Evolutionary conservation across 2,797 vertebrate species (phyloP).

Genomic region (Acanthurus lineatus): DNA sequence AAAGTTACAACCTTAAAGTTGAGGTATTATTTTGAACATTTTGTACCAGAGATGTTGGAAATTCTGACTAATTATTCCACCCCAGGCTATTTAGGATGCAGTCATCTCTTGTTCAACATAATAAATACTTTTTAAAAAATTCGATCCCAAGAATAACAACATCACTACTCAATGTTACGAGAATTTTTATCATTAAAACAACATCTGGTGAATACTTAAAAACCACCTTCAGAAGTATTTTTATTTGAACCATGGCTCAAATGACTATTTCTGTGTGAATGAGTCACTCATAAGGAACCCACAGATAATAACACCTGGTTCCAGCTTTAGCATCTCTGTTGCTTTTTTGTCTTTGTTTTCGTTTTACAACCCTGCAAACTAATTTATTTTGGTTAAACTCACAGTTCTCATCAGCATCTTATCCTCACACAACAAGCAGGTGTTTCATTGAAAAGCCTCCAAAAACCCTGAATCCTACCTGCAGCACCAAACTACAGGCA

Average conservation of each 20-base stretch:
- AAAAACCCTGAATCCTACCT: neutral
- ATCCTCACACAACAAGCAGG: too few relatives aligned
- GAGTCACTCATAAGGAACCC: neutral
- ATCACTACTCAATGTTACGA: neutral
- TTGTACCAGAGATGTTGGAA: slow-evolving; percentile 11
- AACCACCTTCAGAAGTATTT: slow-evolving; percentile 2
- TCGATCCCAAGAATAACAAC: slow-evolving; percentile 9
- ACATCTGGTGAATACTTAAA: slow-evolving; percentile 27
- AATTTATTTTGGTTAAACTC: neutral
- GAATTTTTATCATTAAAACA: slow-evolving; percentile 5
- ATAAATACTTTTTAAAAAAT: neutral
- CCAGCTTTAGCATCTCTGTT: neutral
- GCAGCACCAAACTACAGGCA: too few relatives aligned
- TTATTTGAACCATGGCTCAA: neutral
- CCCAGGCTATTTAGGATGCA: neutral
- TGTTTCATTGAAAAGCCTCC: neutral
- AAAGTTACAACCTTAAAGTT: slow-evolving; percentile 10
- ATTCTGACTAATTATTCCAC: neutral
- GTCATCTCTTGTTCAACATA: neutral
- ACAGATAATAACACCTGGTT: neutral
- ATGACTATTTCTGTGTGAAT: neutral
- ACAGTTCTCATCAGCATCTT: neutral
- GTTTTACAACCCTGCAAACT: neutral
- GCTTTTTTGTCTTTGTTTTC: neutral
- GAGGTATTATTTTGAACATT: slow-evolving; percentile 11